These are phyloP conservation scores for Oryzias melastigma DNA, from an alignment of 2,113 vertebrate species.

Conservation along the genomic window DNA sequence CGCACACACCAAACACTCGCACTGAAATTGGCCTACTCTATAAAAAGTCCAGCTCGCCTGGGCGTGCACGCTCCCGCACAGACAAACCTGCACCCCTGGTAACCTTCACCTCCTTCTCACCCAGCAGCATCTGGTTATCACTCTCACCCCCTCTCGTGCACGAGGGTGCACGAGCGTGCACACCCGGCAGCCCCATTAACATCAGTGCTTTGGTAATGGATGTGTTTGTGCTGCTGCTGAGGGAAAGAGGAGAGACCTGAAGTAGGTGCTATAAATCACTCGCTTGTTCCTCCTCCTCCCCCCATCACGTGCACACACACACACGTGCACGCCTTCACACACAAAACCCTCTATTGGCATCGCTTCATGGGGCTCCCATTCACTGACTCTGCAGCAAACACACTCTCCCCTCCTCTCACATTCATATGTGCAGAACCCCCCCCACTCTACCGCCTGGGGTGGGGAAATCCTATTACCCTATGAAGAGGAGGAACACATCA, in stretches of 20 bases:
- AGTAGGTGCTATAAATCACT: constrained; percentile 79
- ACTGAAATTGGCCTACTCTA: constrained; percentile 22
- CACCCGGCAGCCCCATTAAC: constrained; percentile 68
- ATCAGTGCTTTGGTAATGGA: constrained; percentile 78
- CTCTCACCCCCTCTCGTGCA: constrained; percentile 13
- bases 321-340: constrained; percentile 21
- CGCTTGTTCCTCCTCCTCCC: constrained; percentile 64
- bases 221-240: constrained; percentile 75
- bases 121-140: constrained; percentile 66
- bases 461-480: constrained; percentile 78
- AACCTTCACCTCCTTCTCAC: constrained; percentile 68
- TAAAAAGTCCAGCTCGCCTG: constrained; percentile 5
- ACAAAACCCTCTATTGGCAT: constrained; percentile 44
- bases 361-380: constrained; percentile 55
- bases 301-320: constrained; percentile 16
- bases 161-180: constrained; percentile 7
- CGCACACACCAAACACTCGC: constrained; percentile 1
- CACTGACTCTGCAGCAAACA: constrained; percentile 49
- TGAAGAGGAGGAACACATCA: constrained; percentile 77
- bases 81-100: constrained; percentile 38
- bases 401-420: constrained; percentile 23
- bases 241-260: constrained; percentile 70
- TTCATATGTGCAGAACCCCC: constrained; percentile 24
- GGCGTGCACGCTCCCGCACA: too few species aligned
- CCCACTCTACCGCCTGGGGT: constrained; percentile 60